A percentile compares a stretch with the other conserved stretches of the same genome.
Conservation (phyloP, 2,113 vertebrate genomes). For the Calcarius ornatus region DNA sequence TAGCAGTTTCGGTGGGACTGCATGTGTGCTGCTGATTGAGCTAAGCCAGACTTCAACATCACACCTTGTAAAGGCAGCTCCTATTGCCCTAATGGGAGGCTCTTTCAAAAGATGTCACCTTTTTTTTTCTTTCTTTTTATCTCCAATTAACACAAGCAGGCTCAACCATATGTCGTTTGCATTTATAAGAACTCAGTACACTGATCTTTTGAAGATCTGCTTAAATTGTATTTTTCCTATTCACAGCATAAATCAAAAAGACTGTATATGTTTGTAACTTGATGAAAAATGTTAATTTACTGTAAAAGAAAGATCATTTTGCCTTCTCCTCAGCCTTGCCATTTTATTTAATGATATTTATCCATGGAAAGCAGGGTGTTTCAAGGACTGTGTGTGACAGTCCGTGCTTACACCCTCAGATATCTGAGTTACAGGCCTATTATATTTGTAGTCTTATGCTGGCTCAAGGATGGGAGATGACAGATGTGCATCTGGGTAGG, state of each 20-base stretch:
- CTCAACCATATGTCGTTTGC: neutral
- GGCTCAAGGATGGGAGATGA: neutral
- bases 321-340: neutral
- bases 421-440: neutral
- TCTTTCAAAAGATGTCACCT: constrained; percentile 17
- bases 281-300: neutral
- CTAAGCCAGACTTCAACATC: constrained; percentile 3
- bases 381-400: neutral
- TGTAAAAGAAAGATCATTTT: neutral
- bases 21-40: neutral
- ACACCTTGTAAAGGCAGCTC: constrained; percentile 29
- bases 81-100: neutral
- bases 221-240: neutral
- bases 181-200: neutral
- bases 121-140: neutral
- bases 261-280: neutral
- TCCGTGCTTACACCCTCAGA: neutral
- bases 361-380: neutral
- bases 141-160: neutral
- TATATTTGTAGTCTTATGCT: neutral
- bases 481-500: neutral
- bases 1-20: neutral
- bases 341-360: neutral
- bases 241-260: neutral
- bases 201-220: neutral